These are phyloP conservation scores for Stenolophus ochropezus DNA, from an alignment of 2,888 invertebrate species.

Conservation along the genomic window DNA sequence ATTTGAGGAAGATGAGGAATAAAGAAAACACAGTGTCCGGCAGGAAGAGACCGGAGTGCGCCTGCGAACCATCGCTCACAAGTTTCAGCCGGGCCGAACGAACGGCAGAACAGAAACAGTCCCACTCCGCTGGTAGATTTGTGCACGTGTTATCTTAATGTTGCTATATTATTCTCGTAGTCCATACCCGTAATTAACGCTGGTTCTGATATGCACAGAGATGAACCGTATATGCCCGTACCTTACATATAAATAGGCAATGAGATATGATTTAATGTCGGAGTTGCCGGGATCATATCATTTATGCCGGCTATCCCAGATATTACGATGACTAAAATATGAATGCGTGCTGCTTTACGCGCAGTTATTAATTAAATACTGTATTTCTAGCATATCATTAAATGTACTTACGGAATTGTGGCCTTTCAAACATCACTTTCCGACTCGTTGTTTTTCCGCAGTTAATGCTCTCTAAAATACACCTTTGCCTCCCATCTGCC, in stretches of 20 bases:
- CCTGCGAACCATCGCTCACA: slow-evolving; percentile 13
- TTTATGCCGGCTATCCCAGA: slow-evolving; percentile 52
- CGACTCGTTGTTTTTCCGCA: slow-evolving; percentile 4
- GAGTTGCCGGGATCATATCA: slow-evolving; percentile 54
- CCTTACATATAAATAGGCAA: slow-evolving; percentile 57
- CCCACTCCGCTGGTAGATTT: slow-evolving; percentile 47
- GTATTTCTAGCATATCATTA: slow-evolving; percentile 45
- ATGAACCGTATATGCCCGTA: slow-evolving; percentile 52
- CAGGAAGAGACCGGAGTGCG: not conserved
- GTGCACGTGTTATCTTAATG: slow-evolving; percentile 57
- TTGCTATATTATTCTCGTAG: slow-evolving; percentile 57
- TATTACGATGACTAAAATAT: slow-evolving; percentile 54
- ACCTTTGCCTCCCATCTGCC: not conserved
- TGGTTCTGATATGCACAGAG: slow-evolving; percentile 55
- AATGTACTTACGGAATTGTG: slow-evolving; percentile 40
- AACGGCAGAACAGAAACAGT: slow-evolving; percentile 36
- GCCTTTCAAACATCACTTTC: slow-evolving; percentile 5
- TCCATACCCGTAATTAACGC: slow-evolving; percentile 56
- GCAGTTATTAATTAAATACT: slow-evolving; percentile 50
- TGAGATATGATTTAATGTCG: slow-evolving; percentile 54
- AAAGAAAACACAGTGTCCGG: not conserved
- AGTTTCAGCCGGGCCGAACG: slow-evolving; percentile 13
- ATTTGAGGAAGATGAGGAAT: not conserved
- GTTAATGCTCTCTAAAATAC: not conserved
- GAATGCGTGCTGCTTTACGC: slow-evolving; percentile 30